Evolutionary conservation across 2,797 vertebrate species (phyloP).

Genomic region (Myripristis jacobus): DNA sequence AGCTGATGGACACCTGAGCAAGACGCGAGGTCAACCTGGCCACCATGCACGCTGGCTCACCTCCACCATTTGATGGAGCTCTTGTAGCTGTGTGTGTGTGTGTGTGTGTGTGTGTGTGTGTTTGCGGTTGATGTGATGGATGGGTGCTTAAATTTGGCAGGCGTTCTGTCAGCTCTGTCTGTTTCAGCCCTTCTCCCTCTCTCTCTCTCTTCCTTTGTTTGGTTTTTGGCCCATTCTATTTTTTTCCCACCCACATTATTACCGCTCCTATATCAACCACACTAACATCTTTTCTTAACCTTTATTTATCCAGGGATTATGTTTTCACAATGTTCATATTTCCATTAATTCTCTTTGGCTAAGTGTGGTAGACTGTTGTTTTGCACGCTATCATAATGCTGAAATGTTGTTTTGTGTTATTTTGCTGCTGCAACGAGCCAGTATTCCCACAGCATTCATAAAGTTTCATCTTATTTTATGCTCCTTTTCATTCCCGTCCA

Average conservation of each 20-base stretch:
- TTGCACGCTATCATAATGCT: too few species aligned
- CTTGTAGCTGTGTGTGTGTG: slow-evolving; percentile 4
- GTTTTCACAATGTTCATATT: too few species aligned
- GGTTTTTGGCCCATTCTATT: slow-evolving; percentile 4
- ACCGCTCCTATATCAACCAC: background rate
- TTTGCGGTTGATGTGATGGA: background rate
- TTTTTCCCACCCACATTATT: slow-evolving; percentile 3
- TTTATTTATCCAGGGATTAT: too few species aligned
- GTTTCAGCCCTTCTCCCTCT: background rate
- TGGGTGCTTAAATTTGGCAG: slow-evolving; percentile 28
- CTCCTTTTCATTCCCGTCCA: too few species aligned
- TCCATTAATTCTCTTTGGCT: too few species aligned
- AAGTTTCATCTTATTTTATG: too few species aligned
- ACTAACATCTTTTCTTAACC: too few species aligned
- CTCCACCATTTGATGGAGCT: slow-evolving; percentile 35
- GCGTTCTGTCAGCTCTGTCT: slow-evolving; percentile 9
- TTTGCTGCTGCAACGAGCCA: too few species aligned
- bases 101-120: background rate
- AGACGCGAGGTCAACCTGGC: slow-evolving; percentile 62
- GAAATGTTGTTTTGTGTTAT: too few species aligned
- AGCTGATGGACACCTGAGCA: slow-evolving; percentile 63
- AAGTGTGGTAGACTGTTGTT: too few species aligned
- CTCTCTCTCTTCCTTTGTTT: slow-evolving; percentile 19
- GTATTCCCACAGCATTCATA: too few species aligned
- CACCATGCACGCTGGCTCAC: slow-evolving; percentile 31